Base-by-base conservation (phyloP, 2,797 vertebrate genomes). In the Bryconaethiops microstoma region DNA sequence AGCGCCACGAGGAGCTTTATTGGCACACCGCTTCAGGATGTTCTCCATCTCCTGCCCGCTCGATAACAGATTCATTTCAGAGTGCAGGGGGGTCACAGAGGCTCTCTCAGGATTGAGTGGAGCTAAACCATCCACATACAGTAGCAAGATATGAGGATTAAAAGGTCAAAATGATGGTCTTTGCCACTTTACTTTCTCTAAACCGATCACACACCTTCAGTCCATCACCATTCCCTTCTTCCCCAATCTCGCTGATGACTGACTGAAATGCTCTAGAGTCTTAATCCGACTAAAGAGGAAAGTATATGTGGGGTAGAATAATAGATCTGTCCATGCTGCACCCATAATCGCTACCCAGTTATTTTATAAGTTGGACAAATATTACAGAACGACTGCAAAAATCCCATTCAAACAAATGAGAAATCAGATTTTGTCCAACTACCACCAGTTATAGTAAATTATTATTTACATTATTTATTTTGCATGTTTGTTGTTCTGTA, bases 21-120 rank as follows among this genome's bases (percentile, higher is more conserved):
- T 87, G 82, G 72, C 88, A 77, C 76, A 54, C 74, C 86, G 80
- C 82, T 87, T 86, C 69, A 86, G 82, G 81, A 82, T 77, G 71
- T 19, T 45, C 83, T 78, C 60, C 57, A 52, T 67, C 55, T 74
- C n/a, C 21, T 0, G 2, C 39, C 52, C 55, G 50, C 81, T 84
- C 70, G 54, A 80, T 72, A n/a, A 14, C 67, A 67, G 76, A 52
- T 74, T 82, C 40, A 45, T 79, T 76, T 81, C 83, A 63, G 67
- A 69, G 48, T 35, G 50, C 48, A 55, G 7, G 17, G 69, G 29
- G 70, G 50, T 72, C 48, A 55, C 21, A 4, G 67, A 0, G 71
- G 65, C 78, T 83, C 12, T 42, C 64, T 40, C 17, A 16, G 35
- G 64, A 67, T 67, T 67, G 39, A 67, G 63, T 39, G 1, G 29